phyloP scores from a whole-genome alignment of 2,888 invertebrate genomes.

The Laothoe populi region DNA sequence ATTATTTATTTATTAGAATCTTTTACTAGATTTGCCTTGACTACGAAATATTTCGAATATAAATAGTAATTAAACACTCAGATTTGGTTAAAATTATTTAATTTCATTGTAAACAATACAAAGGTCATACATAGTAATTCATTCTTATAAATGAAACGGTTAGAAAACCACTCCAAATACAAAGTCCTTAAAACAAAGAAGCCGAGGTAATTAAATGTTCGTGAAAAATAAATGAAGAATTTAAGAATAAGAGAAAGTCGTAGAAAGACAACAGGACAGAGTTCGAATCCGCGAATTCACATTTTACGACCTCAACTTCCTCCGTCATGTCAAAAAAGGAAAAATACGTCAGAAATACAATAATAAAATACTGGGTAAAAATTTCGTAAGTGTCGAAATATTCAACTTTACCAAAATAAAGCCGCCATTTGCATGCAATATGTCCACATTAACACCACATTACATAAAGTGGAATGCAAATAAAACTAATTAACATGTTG shows the following conservation, averaged over 20 bases:
- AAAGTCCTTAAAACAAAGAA: constrained; percentile 68
- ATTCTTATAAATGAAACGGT: constrained; percentile 59
- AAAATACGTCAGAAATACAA: constrained; percentile 35
- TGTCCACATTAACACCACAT: constrained; percentile 6
- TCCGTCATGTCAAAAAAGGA: constrained; percentile 60
- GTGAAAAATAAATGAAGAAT: constrained; percentile 33
- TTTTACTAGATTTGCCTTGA: too few species aligned
- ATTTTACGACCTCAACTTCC: constrained; percentile 80
- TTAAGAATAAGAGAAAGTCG: constrained; percentile 33
- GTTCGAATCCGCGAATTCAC: constrained; percentile 43
- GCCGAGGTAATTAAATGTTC: constrained; percentile 76
- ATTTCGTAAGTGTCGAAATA: constrained; percentile 19
- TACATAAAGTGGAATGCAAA: constrained; percentile 8
- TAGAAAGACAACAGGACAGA: constrained; percentile 32
- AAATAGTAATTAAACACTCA: background rate
- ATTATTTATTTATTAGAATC: too few species aligned
- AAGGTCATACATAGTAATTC: constrained; percentile 52
- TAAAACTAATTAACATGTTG: constrained; percentile 29
- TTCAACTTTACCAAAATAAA: constrained; percentile 17
- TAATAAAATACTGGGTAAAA: constrained; percentile 26
- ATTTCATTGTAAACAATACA: constrained; percentile 62
- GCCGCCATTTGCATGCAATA: constrained; percentile 28
- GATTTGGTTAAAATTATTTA: constrained; percentile 48
- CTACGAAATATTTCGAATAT: too few species aligned
- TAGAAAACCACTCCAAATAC: constrained; percentile 48